Percentiles rank a stretch among this genome's conserved stretches.
Conservation (phyloP, 2,797 vertebrate species). For the Hyperoplus immaculatus region DNA sequence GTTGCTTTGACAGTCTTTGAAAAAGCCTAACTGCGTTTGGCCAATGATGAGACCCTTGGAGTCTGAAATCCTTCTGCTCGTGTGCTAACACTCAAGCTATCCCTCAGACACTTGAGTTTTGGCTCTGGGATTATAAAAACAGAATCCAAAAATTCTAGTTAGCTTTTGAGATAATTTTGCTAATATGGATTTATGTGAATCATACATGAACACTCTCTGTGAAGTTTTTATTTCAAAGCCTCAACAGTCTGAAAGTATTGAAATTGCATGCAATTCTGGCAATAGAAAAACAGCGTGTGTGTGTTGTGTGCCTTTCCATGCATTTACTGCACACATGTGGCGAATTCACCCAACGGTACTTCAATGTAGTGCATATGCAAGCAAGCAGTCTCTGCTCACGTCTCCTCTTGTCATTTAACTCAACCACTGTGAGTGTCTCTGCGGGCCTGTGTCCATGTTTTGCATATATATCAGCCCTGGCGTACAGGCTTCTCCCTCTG, state of each 20-base stretch:
- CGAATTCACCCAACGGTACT: slow-evolving; percentile 30
- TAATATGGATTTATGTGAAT: slow-evolving; percentile 20
- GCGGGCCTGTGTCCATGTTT: slow-evolving; percentile 34
- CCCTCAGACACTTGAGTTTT: slow-evolving; percentile 21
- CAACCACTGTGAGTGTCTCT: slow-evolving; percentile 53
- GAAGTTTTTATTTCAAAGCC: background rate
- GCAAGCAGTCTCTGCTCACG: slow-evolving; percentile 37
- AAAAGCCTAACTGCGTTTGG: slow-evolving; percentile 51
- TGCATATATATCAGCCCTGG: slow-evolving; percentile 70
- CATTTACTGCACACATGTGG: slow-evolving; percentile 20
- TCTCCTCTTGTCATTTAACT: slow-evolving; percentile 65
- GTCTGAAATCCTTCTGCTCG: slow-evolving; percentile 11
- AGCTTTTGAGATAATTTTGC: background rate
- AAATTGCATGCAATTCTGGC: slow-evolving; percentile 7
- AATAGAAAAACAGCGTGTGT: background rate
- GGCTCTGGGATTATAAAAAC: slow-evolving; percentile 16
- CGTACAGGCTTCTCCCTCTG: slow-evolving; percentile 50
- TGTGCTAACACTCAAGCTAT: slow-evolving; percentile 21
- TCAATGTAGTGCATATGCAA: slow-evolving; percentile 31
- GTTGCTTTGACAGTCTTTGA: slow-evolving; percentile 57
- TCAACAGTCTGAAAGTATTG: no score
- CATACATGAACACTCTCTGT: no score
- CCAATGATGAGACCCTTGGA: slow-evolving; percentile 39
- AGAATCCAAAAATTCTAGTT: slow-evolving; percentile 15
- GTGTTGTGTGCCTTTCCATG: background rate